Evolutionary conservation across 2,113 vertebrate genomes (phyloP).

Genomic region (Archilochus colubris): DNA sequence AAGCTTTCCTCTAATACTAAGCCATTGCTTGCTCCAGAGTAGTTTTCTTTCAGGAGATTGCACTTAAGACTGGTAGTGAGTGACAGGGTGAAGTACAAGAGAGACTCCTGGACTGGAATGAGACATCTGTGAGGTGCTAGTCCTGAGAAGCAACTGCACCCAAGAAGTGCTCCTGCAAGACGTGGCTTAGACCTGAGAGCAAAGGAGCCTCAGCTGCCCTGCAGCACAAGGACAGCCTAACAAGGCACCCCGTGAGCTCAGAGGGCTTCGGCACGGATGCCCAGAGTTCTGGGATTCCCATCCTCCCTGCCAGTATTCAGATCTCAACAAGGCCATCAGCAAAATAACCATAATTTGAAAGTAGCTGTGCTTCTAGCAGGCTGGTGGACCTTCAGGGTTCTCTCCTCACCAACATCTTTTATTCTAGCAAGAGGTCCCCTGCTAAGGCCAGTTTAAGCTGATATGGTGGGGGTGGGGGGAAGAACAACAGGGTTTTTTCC

Average conservation of each 20-base stretch:
- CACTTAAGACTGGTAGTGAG: background rate
- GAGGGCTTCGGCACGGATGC: background rate
- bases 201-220: background rate
- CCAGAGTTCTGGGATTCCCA: background rate
- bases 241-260: rapidly evolving
- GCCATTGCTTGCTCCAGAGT: background rate
- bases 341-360: rapidly evolving
- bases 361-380: rapidly evolving
- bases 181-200: rapidly evolving
- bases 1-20: background rate
- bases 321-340: background rate
- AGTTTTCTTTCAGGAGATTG: background rate
- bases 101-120: background rate
- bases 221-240: background rate
- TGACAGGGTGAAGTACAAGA: background rate
- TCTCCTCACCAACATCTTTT: background rate
- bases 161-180: background rate
- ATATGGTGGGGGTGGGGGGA: background rate
- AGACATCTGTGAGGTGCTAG: background rate
- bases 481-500: background rate
- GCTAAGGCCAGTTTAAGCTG: background rate
- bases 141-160: background rate
- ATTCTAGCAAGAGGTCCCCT: background rate
- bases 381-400: background rate
- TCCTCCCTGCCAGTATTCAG: background rate